These are phyloP conservation scores for Rhagoletis pomonella DNA, from an alignment of 1,140 invertebrate genomes.

Conservation along the genomic window DNA sequence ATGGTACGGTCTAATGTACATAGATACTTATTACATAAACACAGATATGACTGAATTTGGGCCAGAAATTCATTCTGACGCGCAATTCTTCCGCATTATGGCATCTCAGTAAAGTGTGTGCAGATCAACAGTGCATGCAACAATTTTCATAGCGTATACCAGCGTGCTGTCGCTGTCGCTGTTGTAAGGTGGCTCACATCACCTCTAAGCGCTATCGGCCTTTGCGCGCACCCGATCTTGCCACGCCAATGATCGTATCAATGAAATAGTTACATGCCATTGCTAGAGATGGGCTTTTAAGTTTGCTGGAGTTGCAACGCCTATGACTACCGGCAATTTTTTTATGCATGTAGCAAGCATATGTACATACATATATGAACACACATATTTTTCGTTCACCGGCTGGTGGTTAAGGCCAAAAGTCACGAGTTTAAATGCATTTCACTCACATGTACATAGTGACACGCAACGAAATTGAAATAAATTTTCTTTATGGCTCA, in stretches of 20 bases:
- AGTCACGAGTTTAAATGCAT: neutral
- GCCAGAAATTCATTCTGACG: neutral
- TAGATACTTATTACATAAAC: too few relatives aligned
- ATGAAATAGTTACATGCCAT: neutral
- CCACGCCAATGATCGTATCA: slow-evolving; percentile 28
- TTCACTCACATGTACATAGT: neutral
- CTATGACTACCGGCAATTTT: neutral
- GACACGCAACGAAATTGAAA: slow-evolving; percentile 27
- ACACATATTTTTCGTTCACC: too few relatives aligned
- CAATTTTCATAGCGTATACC: slow-evolving; percentile 7
- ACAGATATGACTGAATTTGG: neutral
- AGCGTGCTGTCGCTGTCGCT: neutral
- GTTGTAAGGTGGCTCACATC: neutral
- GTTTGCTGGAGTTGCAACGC: neutral
- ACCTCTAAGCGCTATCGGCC: neutral
- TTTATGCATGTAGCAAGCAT: slow-evolving; percentile 10
- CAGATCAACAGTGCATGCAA: neutral
- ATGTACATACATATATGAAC: too few relatives aligned
- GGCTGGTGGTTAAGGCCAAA: neutral
- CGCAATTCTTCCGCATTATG: slow-evolving; percentile 23
- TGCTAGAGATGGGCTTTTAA: neutral
- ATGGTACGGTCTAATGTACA: too few relatives aligned
- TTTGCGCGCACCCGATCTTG: neutral
- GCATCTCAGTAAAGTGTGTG: neutral
- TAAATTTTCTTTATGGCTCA: slow-evolving; percentile 10